Evolutionary conservation across 2,888 invertebrate species (phyloP).

Genomic region (Lypha dubia): DNA sequence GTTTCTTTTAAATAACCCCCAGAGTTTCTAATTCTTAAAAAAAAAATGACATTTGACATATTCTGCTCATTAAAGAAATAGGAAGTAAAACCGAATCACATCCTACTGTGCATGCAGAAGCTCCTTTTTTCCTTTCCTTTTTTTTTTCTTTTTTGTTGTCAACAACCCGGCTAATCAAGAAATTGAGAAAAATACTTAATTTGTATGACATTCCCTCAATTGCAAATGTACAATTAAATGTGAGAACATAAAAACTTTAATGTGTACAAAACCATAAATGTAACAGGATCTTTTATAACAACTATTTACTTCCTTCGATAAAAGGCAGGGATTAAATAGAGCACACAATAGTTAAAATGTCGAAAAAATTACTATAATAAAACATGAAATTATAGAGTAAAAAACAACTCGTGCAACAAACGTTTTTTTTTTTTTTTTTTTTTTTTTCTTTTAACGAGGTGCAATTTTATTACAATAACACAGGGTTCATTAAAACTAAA

Average conservation of each 20-base stretch:
- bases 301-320: background rate
- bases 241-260: constrained; percentile 45
- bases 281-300: constrained; percentile 60
- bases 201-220: constrained; percentile 22
- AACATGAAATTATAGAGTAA: constrained; percentile 59
- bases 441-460: constrained; percentile 36
- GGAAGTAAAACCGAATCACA: constrained; percentile 39
- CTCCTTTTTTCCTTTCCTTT: constrained; percentile 8
- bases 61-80: constrained; percentile 71
- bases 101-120: constrained; percentile 44
- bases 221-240: constrained; percentile 51
- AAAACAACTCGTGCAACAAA: background rate
- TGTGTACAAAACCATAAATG: constrained; percentile 54
- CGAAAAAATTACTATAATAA: constrained; percentile 65
- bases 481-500: constrained; percentile 70
- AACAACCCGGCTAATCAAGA: constrained; percentile 68
- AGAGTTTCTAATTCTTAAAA: background rate
- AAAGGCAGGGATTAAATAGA: constrained; percentile 49
- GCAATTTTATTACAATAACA: constrained; percentile 9
- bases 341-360: constrained; percentile 54
- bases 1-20: constrained; percentile 12
- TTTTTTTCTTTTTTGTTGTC: constrained; percentile 1
- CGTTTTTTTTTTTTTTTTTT: constrained; percentile 6
- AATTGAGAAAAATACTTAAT: constrained; percentile 7
- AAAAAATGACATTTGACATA: constrained; percentile 73